Base-by-base conservation (phyloP, 2,888 invertebrate species). In the Troides helena region DNA sequence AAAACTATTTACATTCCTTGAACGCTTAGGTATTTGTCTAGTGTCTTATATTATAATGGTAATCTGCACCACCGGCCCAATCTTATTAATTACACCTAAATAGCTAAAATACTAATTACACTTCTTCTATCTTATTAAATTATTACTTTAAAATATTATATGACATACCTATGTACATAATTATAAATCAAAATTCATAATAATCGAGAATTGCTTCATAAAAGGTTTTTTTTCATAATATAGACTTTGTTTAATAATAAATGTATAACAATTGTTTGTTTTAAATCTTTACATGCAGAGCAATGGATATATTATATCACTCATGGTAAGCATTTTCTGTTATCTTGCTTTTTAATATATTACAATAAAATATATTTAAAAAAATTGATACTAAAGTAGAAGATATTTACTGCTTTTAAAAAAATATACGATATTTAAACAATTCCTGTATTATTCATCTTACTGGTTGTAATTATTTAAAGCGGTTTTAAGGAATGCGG, bases 41-140 rank as follows among this genome's bases (percentile, higher is more conserved):
- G 77, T 82, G 74, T 78, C 85, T 87, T 87, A 87, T 76, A 74
- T 77, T 80, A 81, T 89, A 90, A 81, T 92, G 92, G 92, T 92
- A 92, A 92, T 92, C 92, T 92, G 92, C 92, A 92, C 92, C 92
- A 92, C 92, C 92, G 92, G 92, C 92, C 92, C 90, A 80, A 39
- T 83, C 78, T 72, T 71, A 71, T 56, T 7, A 46, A 21, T 56
- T 56, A 56, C 21, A 56, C 1, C 3, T 21, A 21, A 21, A 21
- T 14, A 14, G 14, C 12, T 2, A 25, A 61, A 8, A 39, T 36
- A 60, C 6, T 36, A 18, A 25, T 62, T 46, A 62, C 46, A 46
- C 21, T 62, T 10, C 14, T 21, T 14, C 23, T 59, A 23, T 5
- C 23, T 23, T 59, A 23, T 21, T 30, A 14, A 59, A 25, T 21